Conservation (phyloP, 2,797 vertebrate species). For the Myotis findleyi region DNA sequence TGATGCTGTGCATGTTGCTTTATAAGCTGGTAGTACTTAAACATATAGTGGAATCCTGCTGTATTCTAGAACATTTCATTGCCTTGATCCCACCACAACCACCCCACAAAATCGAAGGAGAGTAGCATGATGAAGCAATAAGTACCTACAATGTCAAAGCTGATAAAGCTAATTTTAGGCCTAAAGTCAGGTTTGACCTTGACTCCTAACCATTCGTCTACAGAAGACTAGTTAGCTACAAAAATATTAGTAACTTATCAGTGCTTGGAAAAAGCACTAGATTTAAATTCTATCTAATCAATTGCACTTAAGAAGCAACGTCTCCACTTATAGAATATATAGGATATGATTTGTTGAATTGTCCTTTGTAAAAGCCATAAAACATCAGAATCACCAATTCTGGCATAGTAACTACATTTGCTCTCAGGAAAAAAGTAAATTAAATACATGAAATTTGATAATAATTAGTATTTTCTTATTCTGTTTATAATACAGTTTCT, state of each 20-base stretch:
- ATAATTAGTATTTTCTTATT: constrained; percentile 28
- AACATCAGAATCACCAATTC: constrained; percentile 42
- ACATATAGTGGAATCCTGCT: constrained; percentile 8
- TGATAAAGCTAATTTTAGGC: constrained; percentile 45
- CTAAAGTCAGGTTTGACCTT: constrained; percentile 49
- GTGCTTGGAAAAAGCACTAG: constrained; percentile 12
- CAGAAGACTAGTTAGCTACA: neutral
- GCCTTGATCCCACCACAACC: neutral
- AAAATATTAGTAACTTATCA: constrained; percentile 34
- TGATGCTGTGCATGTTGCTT: neutral
- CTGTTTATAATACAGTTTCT: constrained; percentile 51
- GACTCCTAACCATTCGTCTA: constrained; percentile 1
- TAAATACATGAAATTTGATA: constrained; percentile 35
- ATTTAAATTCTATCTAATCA: constrained; percentile 36
- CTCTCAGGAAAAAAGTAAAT: constrained; percentile 53
- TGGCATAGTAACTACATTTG: constrained; percentile 18
- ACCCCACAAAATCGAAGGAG: constrained; percentile 39
- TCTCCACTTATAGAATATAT: constrained; percentile 2
- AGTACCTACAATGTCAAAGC: neutral
- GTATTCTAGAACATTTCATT: constrained; percentile 8
- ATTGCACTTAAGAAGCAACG: constrained; percentile 19
- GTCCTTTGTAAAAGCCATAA: constrained; percentile 66
- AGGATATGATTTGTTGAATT: constrained; percentile 27
- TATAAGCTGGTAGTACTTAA: constrained; percentile 3
- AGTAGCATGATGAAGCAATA: neutral